A percentile compares a stretch with the other conserved stretches of the same genome.
These are phyloP conservation scores for Oscheius sp. DNA, from an alignment of 2,888 invertebrate genomes.

Conservation along the genomic window DNA sequence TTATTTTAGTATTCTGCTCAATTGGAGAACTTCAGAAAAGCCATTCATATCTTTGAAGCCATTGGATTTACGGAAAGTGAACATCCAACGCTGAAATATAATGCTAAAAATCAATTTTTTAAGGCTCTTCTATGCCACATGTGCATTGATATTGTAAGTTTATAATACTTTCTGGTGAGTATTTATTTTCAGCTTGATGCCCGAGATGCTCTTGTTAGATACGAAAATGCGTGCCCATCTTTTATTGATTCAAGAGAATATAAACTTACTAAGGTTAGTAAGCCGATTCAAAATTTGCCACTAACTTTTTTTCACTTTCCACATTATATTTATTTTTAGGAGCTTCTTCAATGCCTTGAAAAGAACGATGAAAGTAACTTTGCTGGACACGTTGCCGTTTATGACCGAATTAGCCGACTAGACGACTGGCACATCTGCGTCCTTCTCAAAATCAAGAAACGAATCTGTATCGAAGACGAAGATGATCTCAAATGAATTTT, in stretches of 20 bases:
- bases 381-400: conserved; percentile 93
- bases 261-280: conserved; percentile 83
- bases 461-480: conserved; percentile 46
- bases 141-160: conserved; percentile 90
- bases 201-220: conserved; percentile 88
- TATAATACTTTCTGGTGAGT: background rate
- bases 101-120: conserved; percentile 98
- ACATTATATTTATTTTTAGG: conserved; percentile 2
- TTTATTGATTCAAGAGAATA: conserved; percentile 95
- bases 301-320: no score
- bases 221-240: conserved; percentile 91
- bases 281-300: background rate
- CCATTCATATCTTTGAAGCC: conserved; percentile 74
- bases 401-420: conserved; percentile 87
- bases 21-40: conserved; percentile 94
- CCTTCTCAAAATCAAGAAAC: conserved; percentile 63
- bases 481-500: conserved; percentile 36
- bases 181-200: conserved; percentile 66
- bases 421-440: conserved; percentile 69
- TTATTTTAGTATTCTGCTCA: conserved; percentile 84
- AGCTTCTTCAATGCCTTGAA: conserved; percentile 75
- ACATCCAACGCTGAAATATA: conserved; percentile 94
- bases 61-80: conserved; percentile 81
- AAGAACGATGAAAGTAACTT: conserved; percentile 94
- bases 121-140: conserved; percentile 94